These are phyloP conservation scores for Presbytis comata DNA, from an alignment of 2,797 vertebrate genomes.

Conservation along the genomic window DNA sequence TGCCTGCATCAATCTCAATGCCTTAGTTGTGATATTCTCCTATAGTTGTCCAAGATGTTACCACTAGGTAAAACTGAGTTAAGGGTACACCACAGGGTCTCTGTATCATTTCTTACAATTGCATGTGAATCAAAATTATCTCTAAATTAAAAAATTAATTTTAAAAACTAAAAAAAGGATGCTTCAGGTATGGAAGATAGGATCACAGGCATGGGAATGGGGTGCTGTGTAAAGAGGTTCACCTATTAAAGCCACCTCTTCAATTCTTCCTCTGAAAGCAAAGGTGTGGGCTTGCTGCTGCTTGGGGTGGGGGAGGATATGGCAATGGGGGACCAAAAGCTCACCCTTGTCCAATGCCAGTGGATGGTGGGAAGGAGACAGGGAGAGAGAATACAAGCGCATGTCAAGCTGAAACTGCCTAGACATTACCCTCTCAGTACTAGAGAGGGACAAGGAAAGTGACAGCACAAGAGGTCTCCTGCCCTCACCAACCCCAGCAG, in stretches of 20 bases:
- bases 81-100: background rate
- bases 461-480: accelerated
- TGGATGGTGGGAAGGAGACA: accelerated
- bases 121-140: background rate
- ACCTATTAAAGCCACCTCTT: background rate
- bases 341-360: background rate
- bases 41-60: background rate
- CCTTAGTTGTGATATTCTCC: too few relatives aligned
- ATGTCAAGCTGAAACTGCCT: accelerated
- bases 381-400: background rate
- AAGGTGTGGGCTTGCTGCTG: background rate
- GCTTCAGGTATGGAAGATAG: background rate
- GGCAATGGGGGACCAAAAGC: background rate
- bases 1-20: background rate
- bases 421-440: too few relatives aligned
- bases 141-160: background rate
- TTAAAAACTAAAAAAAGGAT: background rate
- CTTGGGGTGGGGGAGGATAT: background rate
- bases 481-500: accelerated
- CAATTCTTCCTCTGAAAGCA: too few relatives aligned
- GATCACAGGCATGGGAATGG: accelerated
- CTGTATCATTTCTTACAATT: background rate
- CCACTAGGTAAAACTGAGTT: accelerated
- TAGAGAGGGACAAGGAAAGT: background rate
- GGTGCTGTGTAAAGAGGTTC: too few relatives aligned